A percentile compares a stretch with the other conserved stretches of the same genome.
These are phyloP conservation scores for Castor canadensis DNA, from an alignment of 2,113 vertebrate genomes.

Conservation along the genomic window DNA sequence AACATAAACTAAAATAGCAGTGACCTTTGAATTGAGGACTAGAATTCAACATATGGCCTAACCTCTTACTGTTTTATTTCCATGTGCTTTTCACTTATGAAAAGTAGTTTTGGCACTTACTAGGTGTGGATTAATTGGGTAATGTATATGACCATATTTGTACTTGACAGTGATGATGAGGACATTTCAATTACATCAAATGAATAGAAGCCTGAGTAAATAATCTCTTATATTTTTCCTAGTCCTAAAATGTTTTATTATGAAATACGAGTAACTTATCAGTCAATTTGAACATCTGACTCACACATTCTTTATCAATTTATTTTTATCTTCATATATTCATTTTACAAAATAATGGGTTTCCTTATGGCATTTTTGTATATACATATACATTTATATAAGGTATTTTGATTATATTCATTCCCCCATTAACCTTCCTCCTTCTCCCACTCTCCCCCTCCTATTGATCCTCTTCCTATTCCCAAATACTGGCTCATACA, in stretches of 20 bases:
- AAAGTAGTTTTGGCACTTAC: background rate
- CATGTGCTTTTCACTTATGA: background rate
- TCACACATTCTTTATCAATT: too few species aligned
- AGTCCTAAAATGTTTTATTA: background rate
- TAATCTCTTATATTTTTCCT: background rate
- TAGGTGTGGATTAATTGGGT: background rate
- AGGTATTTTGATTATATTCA: too few species aligned
- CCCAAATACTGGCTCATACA: too few species aligned
- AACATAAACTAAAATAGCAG: background rate
- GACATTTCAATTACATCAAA: background rate
- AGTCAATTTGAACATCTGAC: background rate
- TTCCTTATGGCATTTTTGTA: too few species aligned
- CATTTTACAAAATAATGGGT: too few species aligned
- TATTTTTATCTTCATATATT: too few species aligned
- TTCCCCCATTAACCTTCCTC: too few species aligned
- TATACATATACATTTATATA: too few species aligned
- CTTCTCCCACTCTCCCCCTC: too few species aligned
- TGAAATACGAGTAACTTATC: constrained; percentile 5
- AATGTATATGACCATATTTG: background rate
- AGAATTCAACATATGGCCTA: background rate
- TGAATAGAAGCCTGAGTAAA: background rate
- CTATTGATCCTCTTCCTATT: too few species aligned
- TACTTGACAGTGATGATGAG: background rate
- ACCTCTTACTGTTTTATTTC: background rate
- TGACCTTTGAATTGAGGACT: background rate